Percentiles rank a stretch among this genome's conserved stretches.
Conservation (phyloP, 2,888 invertebrate genomes). For the Resseliella maxima region DNA sequence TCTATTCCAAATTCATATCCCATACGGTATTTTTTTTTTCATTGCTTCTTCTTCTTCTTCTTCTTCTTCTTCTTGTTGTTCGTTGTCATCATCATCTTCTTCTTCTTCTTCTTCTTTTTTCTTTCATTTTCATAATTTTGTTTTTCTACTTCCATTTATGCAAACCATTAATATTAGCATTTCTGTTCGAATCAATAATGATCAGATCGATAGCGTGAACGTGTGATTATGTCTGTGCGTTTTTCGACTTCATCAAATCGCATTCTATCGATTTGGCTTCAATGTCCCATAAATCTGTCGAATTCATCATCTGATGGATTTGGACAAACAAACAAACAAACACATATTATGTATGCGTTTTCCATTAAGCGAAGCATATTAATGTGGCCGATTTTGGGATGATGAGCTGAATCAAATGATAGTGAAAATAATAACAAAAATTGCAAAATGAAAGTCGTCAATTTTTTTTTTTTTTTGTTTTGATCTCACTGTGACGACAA, state of each 20-base stretch:
- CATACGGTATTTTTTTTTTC: background rate
- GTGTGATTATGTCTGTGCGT: background rate
- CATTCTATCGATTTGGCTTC: background rate
- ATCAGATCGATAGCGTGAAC: background rate
- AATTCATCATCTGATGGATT: background rate
- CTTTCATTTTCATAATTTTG: too few species aligned
- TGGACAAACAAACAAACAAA: background rate
- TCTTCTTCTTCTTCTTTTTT: too few species aligned
- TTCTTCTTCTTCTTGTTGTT: too few species aligned
- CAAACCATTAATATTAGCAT: background rate
- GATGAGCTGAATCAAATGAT: background rate
- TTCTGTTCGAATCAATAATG: background rate
- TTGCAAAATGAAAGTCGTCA: background rate
- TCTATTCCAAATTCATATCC: conserved; percentile 9
- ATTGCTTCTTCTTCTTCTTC: background rate
- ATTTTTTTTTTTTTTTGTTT: too few species aligned
- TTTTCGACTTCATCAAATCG: background rate
- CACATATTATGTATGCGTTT: background rate
- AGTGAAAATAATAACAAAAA: background rate
- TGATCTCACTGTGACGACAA: too few species aligned
- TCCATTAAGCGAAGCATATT: background rate
- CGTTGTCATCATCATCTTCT: too few species aligned
- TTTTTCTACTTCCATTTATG: too few species aligned
- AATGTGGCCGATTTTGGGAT: background rate
- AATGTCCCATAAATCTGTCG: background rate